phyloP scores from a whole-genome alignment of 2,113 vertebrate species.

The Oenanthe oenanthe region DNA sequence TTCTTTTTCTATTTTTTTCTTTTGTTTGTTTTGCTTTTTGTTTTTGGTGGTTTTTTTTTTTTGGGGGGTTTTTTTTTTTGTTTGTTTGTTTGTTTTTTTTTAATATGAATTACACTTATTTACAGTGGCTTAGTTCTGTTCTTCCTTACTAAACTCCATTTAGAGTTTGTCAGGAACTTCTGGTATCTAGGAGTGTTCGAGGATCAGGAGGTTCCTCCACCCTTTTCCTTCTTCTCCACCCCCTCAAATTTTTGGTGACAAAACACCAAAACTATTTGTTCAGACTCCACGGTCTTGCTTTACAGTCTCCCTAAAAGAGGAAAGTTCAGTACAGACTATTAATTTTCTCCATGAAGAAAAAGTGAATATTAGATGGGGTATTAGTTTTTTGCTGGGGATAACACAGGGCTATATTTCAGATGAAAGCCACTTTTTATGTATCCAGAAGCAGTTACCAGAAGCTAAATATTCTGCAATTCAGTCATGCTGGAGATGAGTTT shows the following conservation, averaged over 20 bases:
- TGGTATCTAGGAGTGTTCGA: background rate
- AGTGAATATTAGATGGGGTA: background rate
- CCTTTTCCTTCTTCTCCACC: background rate
- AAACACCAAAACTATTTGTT: background rate
- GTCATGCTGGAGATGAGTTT: background rate
- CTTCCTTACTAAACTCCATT: background rate
- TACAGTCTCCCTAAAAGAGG: background rate
- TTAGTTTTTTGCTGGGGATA: background rate
- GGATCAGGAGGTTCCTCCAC: background rate
- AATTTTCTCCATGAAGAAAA: background rate
- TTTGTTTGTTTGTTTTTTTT: background rate
- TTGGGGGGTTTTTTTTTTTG: too few relatives aligned
- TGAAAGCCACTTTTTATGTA: background rate
- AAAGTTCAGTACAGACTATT: background rate
- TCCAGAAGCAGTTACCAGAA: background rate
- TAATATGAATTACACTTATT: background rate
- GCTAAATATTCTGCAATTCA: background rate
- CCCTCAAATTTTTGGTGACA: conserved; percentile 9
- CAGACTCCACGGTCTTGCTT: background rate
- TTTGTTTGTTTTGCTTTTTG: background rate
- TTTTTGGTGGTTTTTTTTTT: background rate
- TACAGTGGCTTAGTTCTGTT: background rate
- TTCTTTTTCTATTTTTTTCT: background rate
- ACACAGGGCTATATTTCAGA: background rate
- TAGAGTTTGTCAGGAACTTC: background rate